A percentile compares a stretch with the other conserved stretches of the same genome.
These are phyloP conservation scores for Cyclophora punctaria DNA, from an alignment of 2,888 invertebrate species.

Conservation along the genomic window DNA sequence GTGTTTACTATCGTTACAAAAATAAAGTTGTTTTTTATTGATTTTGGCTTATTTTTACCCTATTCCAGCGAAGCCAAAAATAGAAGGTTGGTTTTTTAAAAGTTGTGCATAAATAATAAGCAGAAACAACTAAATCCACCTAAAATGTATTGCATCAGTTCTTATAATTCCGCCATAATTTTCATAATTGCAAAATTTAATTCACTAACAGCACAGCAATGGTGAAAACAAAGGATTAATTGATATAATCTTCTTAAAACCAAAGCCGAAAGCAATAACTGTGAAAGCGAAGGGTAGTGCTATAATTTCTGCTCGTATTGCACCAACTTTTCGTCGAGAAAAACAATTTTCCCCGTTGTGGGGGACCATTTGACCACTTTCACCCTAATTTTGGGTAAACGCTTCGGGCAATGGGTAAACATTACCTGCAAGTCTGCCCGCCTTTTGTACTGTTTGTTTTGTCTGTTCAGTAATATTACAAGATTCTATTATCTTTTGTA, in stretches of 20 bases:
- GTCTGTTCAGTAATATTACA: slow-evolving; percentile 10
- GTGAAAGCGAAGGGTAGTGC: slow-evolving; percentile 31
- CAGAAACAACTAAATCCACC: no score
- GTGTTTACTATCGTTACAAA: background rate
- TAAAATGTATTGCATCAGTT: no score
- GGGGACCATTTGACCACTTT: slow-evolving; percentile 37
- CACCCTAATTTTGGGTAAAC: slow-evolving; percentile 49
- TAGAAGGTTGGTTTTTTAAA: no score
- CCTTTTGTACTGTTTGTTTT: slow-evolving; percentile 13
- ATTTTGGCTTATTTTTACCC: background rate
- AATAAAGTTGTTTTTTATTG: background rate
- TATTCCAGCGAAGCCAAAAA: no score
- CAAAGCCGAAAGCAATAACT: slow-evolving; percentile 37
- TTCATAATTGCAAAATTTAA: no score
- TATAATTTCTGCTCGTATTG: slow-evolving; percentile 40
- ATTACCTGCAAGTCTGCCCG: slow-evolving; percentile 20
- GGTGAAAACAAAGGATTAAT: slow-evolving; percentile 11
- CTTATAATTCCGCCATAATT: no score
- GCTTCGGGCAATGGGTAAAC: slow-evolving; percentile 34
- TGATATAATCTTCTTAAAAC: slow-evolving; percentile 39
- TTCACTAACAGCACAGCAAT: no score
- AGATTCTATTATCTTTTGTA: slow-evolving; percentile 13
- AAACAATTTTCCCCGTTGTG: slow-evolving; percentile 45
- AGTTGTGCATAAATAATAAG: no score
- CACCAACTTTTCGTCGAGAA: slow-evolving; percentile 41